Base-by-base conservation (phyloP, 2,113 vertebrate genomes). In the Corydoras sp. region DNA sequence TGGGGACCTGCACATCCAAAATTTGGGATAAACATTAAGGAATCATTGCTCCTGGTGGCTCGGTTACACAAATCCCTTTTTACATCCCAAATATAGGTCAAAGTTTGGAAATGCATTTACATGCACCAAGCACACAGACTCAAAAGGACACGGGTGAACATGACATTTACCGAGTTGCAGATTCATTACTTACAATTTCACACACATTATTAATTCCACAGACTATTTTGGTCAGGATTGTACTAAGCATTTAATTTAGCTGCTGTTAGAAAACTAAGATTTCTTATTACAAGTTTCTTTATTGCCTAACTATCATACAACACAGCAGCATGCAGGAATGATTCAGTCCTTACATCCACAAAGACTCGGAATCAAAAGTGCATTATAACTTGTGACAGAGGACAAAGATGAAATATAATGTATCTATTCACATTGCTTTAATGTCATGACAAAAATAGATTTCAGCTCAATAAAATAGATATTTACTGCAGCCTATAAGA, bases 391-490 rank as follows among this genome's bases (percentile, higher is more conserved):
- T 66, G 53, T 55, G 50, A 62, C 58, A 59, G 58, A 68, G 10
- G 9, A 14, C 18, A 51, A 10, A 62, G 55, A 13, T 51, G 9
- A 71, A 62, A 53, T 48, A 54, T 18, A 51, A 14, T n/a, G 3
- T 56, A 29, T 64, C 54, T 56, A 71, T 43, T 66, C 49, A 71
- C 63, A 60, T 58, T 29, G 58, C 60, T 69, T 71, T 63, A 12
- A 71, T 30, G 56, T 67, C 15, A 68, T 56, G 53, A 59, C 61
- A 65, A 70, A 71, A 71, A 75, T 71, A 78, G 65, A 72, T 72
- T 74, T 56, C 62, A 63, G 18, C 59, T 31, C 67, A 66, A 67
- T 32, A 73, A 73, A 73, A 73, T 61, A 66, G 71, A 43, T 60
- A 29, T 15, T 60, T 35, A 72, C 30, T 29, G 31, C 62, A 72